A percentile compares a stretch with the other conserved stretches of the same genome.
Conservation (phyloP, 2,888 invertebrate species). For the Tetropium fuscum region DNA sequence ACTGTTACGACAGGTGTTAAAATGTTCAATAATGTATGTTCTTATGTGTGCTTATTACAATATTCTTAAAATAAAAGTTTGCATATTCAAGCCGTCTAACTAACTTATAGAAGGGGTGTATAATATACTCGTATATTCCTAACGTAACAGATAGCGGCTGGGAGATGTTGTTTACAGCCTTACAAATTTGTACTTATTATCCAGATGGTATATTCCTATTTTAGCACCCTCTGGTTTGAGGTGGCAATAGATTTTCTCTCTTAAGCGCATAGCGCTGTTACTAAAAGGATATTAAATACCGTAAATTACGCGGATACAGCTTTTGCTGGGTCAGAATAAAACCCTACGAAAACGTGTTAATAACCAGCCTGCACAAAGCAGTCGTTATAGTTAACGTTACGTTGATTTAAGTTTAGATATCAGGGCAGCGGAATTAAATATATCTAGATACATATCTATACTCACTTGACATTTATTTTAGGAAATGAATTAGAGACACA, state of each 20-base stretch:
- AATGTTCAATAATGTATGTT: too few species aligned
- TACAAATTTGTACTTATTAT: slow-evolving; percentile 18
- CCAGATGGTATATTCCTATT: slow-evolving; percentile 12
- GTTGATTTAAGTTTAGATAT: background rate
- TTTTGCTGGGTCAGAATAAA: slow-evolving; percentile 8
- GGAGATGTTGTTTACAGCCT: slow-evolving; percentile 13
- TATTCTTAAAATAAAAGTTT: too few species aligned
- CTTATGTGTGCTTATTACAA: too few species aligned
- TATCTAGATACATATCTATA: too few species aligned
- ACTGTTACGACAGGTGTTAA: too few species aligned
- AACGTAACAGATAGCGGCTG: too few species aligned
- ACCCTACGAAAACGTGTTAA: slow-evolving; percentile 3
- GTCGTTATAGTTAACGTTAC: background rate
- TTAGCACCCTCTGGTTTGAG: slow-evolving; percentile 12
- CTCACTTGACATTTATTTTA: too few species aligned
- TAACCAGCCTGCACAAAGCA: background rate
- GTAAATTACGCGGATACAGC: slow-evolving; percentile 18
- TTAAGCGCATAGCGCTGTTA: slow-evolving; percentile 11
- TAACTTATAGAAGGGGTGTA: too few species aligned
- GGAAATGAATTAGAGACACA: too few species aligned
- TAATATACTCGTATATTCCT: too few species aligned
- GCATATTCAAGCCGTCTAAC: too few species aligned
- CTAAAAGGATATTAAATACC: slow-evolving; percentile 28
- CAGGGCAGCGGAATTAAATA: background rate
- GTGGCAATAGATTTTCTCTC: slow-evolving; percentile 23